Base-by-base conservation (phyloP, 2,888 invertebrate genomes). In the Fragum whitleyi region DNA sequence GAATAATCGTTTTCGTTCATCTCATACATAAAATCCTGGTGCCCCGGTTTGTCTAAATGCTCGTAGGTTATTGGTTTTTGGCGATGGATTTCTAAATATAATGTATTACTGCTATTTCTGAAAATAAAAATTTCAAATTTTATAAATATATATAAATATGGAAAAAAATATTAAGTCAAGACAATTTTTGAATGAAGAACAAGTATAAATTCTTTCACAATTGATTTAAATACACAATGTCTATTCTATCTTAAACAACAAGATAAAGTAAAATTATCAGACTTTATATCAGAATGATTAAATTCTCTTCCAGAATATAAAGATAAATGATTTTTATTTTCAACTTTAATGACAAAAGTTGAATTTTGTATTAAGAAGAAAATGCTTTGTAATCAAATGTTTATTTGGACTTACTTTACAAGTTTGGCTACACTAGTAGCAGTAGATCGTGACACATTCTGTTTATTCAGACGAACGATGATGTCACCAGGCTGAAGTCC, bases 391-490 rank as follows among this genome's bases (percentile, higher is more conserved):
- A n/a, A n/a, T n/a, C n/a, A n/a, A n/a, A n/a, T n/a, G n/a, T n/a
- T n/a, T n/a, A n/a, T n/a, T n/a, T 36, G 5, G 9, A 75, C 91
- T 89, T 87, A 93, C 92, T 91, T 92, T 83, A 93, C 89, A 39
- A 93, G 87, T 78, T 91, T 91, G 26, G 92, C 93, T 1, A 93
- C 92, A 75, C 92, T 92, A 61, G 89, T 91, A 42, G 92, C 89
- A 6, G 92, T 91, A 36, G 93, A 93, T 75, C 93, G 77, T 5
- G 92, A 92, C 47, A 93, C 93, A 75, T 93, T 93, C 88, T 92
- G 89, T 36, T 92, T 91, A 81, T 93, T 93, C 65, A 93, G 89
- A 61, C 90, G 79, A 36, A 93, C 87, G 73, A 93, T 92, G 71
- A 87, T 87, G 77, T 93, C 93, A 14, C 92, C 93, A 36, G 89